phyloP scores from a whole-genome alignment of 2,113 vertebrate genomes.

The Crotalus horridus region DNA sequence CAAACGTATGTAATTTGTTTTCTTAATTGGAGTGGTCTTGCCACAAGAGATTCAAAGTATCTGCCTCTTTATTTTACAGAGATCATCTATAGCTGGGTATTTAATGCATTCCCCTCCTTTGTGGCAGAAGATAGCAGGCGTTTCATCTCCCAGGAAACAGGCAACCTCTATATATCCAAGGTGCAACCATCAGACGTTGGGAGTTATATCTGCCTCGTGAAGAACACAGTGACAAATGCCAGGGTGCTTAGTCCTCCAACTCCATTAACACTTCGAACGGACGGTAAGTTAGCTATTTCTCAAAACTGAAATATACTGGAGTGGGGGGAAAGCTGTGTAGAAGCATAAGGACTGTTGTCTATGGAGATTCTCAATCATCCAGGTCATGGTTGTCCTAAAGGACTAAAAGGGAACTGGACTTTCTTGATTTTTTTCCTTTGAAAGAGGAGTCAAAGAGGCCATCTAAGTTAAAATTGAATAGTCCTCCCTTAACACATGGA shows the following conservation, averaged over 20 bases:
- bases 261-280: conserved; percentile 87
- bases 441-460: neutral
- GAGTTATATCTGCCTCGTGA: conserved; percentile 95
- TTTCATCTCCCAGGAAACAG: conserved; percentile 95
- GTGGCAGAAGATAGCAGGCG: conserved; percentile 94
- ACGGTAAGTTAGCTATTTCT: conserved; percentile 77
- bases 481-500: neutral
- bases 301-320: neutral
- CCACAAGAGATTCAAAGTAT: neutral
- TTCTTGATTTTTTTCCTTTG: neutral
- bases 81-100: conserved; percentile 96
- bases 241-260: conserved; percentile 93
- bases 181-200: conserved; percentile 93
- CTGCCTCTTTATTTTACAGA: conserved; percentile 69
- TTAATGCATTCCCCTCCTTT: conserved; percentile 95
- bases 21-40: too few species aligned
- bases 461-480: neutral
- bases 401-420: neutral
- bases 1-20: neutral
- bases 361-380: neutral
- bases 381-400: neutral
- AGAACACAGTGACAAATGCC: conserved; percentile 90
- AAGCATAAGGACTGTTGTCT: neutral
- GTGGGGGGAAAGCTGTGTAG: fast-evolving
- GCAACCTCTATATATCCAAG: conserved; percentile 96